These are phyloP conservation scores for Notothenia coriiceps DNA, from an alignment of 2,113 vertebrate genomes.

Conservation along the genomic window DNA sequence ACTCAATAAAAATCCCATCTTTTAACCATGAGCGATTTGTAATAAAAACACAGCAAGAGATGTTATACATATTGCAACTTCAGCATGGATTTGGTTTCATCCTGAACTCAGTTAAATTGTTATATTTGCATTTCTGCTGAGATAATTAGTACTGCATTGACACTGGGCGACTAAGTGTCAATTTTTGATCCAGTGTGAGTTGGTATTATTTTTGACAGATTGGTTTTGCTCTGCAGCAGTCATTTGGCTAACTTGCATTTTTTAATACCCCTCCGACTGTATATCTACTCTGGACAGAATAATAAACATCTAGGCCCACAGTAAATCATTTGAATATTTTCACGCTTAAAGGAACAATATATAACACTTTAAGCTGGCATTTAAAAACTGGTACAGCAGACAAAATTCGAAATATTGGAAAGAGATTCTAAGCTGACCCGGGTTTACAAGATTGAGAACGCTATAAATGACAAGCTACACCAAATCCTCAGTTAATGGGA, in stretches of 20 bases:
- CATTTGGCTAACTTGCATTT: conserved; percentile 11
- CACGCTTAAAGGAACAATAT: no score
- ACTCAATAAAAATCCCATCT: no score
- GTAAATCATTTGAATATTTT: conserved; percentile 10
- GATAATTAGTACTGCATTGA: no score
- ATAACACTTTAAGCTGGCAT: no score
- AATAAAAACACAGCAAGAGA: neutral
- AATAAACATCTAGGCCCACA: conserved; percentile 5
- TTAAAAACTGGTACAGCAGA: no score
- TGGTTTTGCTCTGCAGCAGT: conserved; percentile 21
- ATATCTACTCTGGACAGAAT: neutral
- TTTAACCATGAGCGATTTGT: neutral
- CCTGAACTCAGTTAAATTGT: neutral
- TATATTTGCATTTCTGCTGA: neutral
- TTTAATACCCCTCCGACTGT: neutral
- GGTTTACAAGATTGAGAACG: no score
- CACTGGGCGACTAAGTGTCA: neutral
- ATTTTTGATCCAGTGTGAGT: conserved; percentile 31
- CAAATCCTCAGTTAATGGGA: no score
- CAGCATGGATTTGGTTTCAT: neutral
- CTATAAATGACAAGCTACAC: no score
- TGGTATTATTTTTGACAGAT: conserved; percentile 27
- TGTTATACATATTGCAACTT: neutral
- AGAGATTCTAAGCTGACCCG: no score
- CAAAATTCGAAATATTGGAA: no score